A percentile compares a stretch with the other conserved stretches of the same genome.
Conservation (phyloP, 2,888 invertebrate species). For the Epiblema foenella region DNA sequence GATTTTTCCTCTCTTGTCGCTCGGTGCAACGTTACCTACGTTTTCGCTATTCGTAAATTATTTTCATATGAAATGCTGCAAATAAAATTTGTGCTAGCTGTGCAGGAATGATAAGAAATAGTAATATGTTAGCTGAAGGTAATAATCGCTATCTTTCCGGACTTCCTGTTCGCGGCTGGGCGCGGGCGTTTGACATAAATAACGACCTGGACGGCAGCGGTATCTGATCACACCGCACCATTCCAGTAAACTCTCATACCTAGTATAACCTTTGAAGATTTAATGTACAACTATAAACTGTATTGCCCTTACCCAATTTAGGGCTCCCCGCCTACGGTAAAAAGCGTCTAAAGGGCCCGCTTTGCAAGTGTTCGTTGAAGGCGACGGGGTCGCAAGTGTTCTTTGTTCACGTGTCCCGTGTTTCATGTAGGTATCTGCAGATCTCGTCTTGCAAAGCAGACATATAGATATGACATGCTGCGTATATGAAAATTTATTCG, state of each 20-base stretch:
- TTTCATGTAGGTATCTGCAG: no score
- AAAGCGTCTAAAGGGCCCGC: background rate
- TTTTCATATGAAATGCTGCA: background rate
- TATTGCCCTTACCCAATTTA: background rate
- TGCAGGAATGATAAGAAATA: conserved; percentile 18
- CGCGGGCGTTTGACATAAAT: conserved; percentile 17
- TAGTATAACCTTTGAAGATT: background rate
- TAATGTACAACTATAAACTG: background rate
- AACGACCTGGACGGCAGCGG: conserved; percentile 13
- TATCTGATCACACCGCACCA: conserved; percentile 22
- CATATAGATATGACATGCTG: no score
- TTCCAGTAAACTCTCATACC: conserved; percentile 2
- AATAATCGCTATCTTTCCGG: conserved; percentile 38
- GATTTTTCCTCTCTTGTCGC: no score
- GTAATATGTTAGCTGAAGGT: conserved; percentile 13
- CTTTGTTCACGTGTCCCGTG: no score
- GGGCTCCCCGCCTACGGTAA: background rate
- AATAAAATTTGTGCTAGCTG: background rate
- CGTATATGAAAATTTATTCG: no score
- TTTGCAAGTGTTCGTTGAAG: no score
- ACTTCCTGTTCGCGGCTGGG: conserved; percentile 24
- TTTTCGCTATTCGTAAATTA: background rate
- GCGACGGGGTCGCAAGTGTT: background rate
- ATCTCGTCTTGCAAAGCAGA: no score
- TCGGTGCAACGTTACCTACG: no score